Evolutionary conservation across 2,888 invertebrate species (phyloP).

Genomic region (Caenorhabditis sp.): DNA sequence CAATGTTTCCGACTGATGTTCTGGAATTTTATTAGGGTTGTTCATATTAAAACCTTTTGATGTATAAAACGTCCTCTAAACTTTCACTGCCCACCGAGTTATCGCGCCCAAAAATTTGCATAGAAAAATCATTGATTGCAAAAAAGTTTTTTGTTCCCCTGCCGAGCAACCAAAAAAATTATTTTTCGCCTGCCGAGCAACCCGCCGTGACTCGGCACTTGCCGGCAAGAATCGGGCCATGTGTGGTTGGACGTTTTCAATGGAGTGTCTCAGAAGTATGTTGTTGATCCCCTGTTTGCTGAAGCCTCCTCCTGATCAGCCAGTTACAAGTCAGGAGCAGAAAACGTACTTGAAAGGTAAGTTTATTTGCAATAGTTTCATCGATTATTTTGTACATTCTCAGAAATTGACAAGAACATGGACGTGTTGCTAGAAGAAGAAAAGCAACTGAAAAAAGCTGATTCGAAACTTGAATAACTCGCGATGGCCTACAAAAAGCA

Average conservation of each 20-base stretch:
- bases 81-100: too few species aligned
- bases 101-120: too few species aligned
- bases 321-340: not conserved
- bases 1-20: constrained; percentile 69
- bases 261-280: not conserved
- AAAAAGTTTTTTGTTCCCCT: too few species aligned
- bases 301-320: not conserved
- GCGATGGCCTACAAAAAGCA: too few species aligned
- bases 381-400: not conserved
- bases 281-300: not conserved
- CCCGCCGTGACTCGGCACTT: too few species aligned
- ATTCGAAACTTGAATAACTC: not conserved
- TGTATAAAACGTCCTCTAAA: too few species aligned
- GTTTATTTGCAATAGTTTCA: not conserved
- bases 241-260: not conserved
- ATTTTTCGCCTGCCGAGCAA: too few species aligned
- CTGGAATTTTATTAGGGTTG: constrained; percentile 41
- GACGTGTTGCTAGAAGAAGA: not conserved
- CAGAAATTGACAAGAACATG: not conserved
- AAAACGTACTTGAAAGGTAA: not conserved
- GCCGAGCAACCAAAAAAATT: too few species aligned
- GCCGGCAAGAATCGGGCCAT: too few species aligned
- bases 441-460: not conserved
- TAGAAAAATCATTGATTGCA: too few species aligned
- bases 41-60: too few species aligned